Evolutionary conservation across 2,888 invertebrate species (phyloP).

Genomic region (Drosophila maculinotata): DNA sequence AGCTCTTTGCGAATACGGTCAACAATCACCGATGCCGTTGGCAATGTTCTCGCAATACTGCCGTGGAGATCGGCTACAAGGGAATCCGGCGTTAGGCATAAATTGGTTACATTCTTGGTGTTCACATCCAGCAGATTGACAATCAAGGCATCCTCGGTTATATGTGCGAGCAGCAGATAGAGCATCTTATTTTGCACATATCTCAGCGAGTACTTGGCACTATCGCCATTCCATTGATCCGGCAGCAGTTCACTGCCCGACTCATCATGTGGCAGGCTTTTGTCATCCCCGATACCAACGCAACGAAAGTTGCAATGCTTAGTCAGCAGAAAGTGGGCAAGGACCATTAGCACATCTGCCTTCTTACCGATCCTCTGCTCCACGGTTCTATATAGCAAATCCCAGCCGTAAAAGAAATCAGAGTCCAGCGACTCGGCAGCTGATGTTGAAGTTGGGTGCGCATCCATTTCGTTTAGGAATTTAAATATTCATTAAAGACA

Average conservation of each 20-base stretch:
- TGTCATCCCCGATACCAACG: slow-evolving; percentile 87
- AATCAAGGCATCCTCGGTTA: slow-evolving; percentile 88
- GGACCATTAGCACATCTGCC: slow-evolving; percentile 87
- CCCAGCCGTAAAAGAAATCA: slow-evolving; percentile 83
- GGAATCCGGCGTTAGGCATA: slow-evolving; percentile 87
- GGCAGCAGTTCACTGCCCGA: slow-evolving; percentile 90
- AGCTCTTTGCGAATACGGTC: slow-evolving; percentile 88
- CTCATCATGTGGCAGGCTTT: slow-evolving; percentile 87
- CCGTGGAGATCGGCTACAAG: slow-evolving; percentile 87
- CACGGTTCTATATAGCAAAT: slow-evolving; percentile 79
- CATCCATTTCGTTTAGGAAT: slow-evolving; percentile 15
- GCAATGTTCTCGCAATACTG: slow-evolving; percentile 87
- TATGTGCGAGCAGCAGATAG: slow-evolving; percentile 89
- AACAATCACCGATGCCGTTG: slow-evolving; percentile 87
- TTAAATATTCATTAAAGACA: background rate
- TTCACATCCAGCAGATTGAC: slow-evolving; percentile 87
- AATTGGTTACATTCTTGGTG: slow-evolving; percentile 87
- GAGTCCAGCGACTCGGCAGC: background rate
- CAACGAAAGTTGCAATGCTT: slow-evolving; percentile 86
- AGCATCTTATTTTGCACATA: slow-evolving; percentile 89
- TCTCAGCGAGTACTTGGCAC: slow-evolving; percentile 88
- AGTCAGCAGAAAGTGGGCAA: slow-evolving; percentile 87
- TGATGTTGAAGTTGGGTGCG: background rate
- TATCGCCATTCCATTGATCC: slow-evolving; percentile 89
- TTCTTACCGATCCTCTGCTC: slow-evolving; percentile 85